These are phyloP conservation scores for Alauda arvensis DNA, from an alignment of 2,797 vertebrate species.

Conservation along the genomic window DNA sequence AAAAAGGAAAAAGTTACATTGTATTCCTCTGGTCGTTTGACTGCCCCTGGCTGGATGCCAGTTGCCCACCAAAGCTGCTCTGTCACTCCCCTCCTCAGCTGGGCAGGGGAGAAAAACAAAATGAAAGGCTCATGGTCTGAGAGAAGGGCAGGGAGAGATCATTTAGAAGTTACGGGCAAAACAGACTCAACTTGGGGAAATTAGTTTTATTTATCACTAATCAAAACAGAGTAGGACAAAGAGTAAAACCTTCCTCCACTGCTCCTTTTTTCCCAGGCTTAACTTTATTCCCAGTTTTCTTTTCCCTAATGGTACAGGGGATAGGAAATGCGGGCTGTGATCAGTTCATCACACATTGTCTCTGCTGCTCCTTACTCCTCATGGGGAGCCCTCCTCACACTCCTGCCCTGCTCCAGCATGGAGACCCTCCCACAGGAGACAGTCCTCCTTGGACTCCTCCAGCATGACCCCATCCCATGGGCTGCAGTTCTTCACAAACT, in stretches of 20 bases:
- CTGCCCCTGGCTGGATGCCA: neutral
- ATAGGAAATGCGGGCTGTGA: neutral
- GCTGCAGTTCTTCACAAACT: neutral
- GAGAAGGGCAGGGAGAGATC: neutral
- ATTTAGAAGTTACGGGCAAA: neutral
- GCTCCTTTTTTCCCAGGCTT: neutral
- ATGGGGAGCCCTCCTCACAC: neutral
- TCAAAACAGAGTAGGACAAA: neutral
- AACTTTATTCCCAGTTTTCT: neutral
- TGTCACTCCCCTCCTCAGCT: neutral
- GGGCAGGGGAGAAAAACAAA: neutral
- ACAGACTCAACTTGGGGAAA: neutral
- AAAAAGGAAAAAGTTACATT: neutral
- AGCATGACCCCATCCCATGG: neutral
- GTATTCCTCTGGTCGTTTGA: neutral
- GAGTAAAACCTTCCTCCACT: neutral
- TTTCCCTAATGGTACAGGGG: neutral
- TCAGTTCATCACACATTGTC: neutral
- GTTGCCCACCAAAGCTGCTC: neutral
- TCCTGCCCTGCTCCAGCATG: neutral
- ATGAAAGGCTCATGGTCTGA: rapidly evolving
- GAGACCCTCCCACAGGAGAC: neutral
- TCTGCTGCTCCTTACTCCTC: neutral
- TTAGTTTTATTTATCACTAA: neutral
- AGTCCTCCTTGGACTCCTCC: neutral